A percentile compares a stretch with the other conserved stretches of the same genome.
phyloP scores from a whole-genome alignment of 92 coral and sea anemone species.

The Phenganax marumi region DNA sequence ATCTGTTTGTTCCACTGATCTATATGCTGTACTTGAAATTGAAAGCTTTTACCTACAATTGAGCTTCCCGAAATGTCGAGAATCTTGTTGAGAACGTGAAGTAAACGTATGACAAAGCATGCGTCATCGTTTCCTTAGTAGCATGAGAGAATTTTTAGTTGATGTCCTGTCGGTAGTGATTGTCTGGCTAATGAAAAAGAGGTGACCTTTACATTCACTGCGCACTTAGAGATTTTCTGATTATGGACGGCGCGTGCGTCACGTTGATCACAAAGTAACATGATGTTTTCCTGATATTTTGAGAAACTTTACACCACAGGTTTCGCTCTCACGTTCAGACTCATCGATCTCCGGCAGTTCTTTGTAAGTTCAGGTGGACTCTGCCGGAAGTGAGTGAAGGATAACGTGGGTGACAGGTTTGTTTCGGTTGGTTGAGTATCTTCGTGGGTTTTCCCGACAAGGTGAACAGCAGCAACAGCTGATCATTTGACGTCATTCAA shows the following conservation, averaged over 20 bases:
- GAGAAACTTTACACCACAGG: too few species aligned
- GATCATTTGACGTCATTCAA: constrained; percentile 47
- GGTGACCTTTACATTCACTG: not conserved
- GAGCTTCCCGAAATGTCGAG: too few species aligned
- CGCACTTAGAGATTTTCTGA: not conserved
- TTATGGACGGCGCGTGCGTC: not conserved
- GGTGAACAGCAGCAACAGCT: constrained; percentile 15
- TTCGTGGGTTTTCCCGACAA: constrained; percentile 50
- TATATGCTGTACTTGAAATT: too few species aligned
- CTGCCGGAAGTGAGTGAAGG: constrained; percentile 16
- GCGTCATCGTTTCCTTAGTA: too few species aligned
- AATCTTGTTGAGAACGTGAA: too few species aligned
- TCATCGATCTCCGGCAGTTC: too few species aligned
- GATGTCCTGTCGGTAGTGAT: not conserved
- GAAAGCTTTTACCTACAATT: too few species aligned
- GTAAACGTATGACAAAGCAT: too few species aligned
- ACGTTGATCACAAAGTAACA: not conserved
- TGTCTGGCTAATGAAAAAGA: not conserved
- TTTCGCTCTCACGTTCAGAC: too few species aligned
- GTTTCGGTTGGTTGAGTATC: constrained; percentile 21
- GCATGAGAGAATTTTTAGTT: too few species aligned
- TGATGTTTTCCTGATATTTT: not conserved
- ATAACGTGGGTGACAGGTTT: constrained; percentile 22
- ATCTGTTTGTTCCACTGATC: too few species aligned
- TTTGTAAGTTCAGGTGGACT: too few species aligned